A percentile compares a stretch with the other conserved stretches of the same genome.
Conservation (phyloP, 2,888 invertebrate species). For the Thecocarcelia acutangulata region DNA sequence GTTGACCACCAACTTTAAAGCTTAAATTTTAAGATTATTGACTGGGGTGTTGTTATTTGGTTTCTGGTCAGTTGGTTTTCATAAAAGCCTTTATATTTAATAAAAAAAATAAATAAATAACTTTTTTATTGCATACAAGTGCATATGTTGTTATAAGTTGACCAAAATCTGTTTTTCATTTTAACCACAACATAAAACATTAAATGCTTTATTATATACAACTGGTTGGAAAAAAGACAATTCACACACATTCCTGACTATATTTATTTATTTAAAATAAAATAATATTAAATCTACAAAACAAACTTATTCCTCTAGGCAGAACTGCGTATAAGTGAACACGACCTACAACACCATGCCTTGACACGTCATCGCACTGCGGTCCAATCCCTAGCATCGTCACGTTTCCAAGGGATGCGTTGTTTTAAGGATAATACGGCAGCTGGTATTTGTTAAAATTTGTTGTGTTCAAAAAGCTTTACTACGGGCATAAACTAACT, state of each 20-base stretch:
- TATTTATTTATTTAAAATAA: slow-evolving; percentile 21
- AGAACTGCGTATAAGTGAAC: slow-evolving; percentile 10
- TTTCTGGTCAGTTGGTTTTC: slow-evolving; percentile 45
- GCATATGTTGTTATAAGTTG: slow-evolving; percentile 56
- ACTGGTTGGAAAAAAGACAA: not conserved
- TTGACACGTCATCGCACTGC: not conserved
- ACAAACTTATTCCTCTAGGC: slow-evolving; percentile 52
- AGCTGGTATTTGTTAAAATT: slow-evolving; percentile 40
- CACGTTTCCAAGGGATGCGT: not conserved
- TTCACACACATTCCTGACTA: slow-evolving; percentile 15
- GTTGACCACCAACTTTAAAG: slow-evolving; percentile 39
- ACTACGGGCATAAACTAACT: slow-evolving; percentile 30
- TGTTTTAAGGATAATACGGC: slow-evolving; percentile 15
- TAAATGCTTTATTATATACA: slow-evolving; percentile 51
- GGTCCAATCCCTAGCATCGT: not conserved
- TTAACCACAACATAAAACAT: slow-evolving; percentile 61
- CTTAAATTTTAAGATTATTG: slow-evolving; percentile 56
- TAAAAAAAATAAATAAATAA: not conserved
- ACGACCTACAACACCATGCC: slow-evolving; percentile 28
- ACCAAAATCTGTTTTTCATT: slow-evolving; percentile 64
- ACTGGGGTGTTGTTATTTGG: slow-evolving; percentile 49
- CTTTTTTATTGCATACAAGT: slow-evolving; percentile 20
- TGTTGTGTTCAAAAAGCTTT: slow-evolving; percentile 41
- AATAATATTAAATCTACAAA: not conserved
- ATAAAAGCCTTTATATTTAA: slow-evolving; percentile 2